Evolutionary conservation across 2,797 vertebrate species (phyloP).

Genomic region (Syndactyla subalaris): DNA sequence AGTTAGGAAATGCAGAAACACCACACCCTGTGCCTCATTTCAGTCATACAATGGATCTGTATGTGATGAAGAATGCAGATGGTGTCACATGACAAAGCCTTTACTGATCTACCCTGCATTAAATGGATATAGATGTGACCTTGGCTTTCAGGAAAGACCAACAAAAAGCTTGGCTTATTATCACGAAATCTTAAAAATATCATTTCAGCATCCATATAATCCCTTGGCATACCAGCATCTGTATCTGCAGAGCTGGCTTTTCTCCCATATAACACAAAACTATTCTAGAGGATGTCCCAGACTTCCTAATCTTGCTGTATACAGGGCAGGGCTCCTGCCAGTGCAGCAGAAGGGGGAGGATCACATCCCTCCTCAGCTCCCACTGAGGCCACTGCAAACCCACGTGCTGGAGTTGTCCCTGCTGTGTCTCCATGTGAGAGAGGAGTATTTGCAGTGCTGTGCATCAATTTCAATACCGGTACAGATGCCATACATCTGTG

Average conservation of each 20-base stretch:
- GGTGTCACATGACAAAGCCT: neutral
- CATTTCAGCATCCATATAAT: neutral
- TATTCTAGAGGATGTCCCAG: neutral
- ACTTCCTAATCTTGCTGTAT: neutral
- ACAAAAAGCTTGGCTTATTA: neutral
- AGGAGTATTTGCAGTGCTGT: too few species aligned
- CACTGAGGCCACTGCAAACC: neutral
- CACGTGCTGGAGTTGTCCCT: neutral
- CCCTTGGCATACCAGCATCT: neutral
- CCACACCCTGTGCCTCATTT: conserved; percentile 36
- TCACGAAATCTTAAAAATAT: neutral
- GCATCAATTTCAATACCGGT: neutral
- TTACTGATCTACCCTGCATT: neutral
- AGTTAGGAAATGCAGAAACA: conserved; percentile 44
- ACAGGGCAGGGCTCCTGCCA: neutral
- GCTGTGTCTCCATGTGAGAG: neutral
- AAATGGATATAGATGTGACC: neutral
- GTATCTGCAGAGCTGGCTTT: neutral
- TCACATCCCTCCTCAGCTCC: neutral
- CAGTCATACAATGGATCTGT: neutral
- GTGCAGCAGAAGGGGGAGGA: neutral
- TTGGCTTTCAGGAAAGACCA: neutral
- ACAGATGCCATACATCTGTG: neutral
- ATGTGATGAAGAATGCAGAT: conserved; percentile 28
- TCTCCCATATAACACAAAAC: neutral